Evolutionary conservation across 2,113 vertebrate genomes (phyloP).

Genomic region (Uropsilus gracilis): DNA sequence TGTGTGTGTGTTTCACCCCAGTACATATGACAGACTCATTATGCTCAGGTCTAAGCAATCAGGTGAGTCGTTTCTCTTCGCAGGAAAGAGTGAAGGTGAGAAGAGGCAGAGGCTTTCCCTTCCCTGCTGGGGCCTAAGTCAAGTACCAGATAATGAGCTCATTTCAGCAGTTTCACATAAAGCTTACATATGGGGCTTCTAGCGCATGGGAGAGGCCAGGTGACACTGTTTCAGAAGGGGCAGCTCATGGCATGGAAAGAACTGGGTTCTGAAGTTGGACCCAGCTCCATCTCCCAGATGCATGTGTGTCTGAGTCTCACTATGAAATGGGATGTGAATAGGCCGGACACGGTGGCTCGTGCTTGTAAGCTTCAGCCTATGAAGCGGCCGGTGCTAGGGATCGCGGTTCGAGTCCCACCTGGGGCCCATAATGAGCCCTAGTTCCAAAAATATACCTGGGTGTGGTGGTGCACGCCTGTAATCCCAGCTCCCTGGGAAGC

Average conservation of each 20-base stretch:
- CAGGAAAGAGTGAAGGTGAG: background rate
- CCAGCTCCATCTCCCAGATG: background rate
- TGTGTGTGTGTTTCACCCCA: no score
- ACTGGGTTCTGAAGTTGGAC: background rate
- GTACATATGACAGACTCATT: background rate
- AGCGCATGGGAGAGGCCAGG: background rate
- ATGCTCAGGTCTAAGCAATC: background rate
- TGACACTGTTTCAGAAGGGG: background rate
- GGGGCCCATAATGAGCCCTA: no score
- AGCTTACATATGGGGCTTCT: background rate
- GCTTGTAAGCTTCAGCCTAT: no score
- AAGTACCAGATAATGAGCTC: background rate
- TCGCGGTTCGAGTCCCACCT: no score
- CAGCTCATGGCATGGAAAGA: background rate
- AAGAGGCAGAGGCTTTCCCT: background rate
- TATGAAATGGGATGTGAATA: background rate
- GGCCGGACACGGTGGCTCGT: no score
- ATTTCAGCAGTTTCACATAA: background rate
- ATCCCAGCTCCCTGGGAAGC: no score
- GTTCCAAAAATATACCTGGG: no score
- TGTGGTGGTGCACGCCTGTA: no score
- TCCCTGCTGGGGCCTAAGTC: background rate
- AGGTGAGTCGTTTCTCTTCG: background rate
- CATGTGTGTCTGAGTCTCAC: background rate
- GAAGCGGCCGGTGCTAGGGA: no score